Percentiles rank a stretch among this genome's conserved stretches.
Evolutionary conservation across 1,140 invertebrate genomes (phyloP).

Genomic region (Tetranychus cinnabarinus): DNA sequence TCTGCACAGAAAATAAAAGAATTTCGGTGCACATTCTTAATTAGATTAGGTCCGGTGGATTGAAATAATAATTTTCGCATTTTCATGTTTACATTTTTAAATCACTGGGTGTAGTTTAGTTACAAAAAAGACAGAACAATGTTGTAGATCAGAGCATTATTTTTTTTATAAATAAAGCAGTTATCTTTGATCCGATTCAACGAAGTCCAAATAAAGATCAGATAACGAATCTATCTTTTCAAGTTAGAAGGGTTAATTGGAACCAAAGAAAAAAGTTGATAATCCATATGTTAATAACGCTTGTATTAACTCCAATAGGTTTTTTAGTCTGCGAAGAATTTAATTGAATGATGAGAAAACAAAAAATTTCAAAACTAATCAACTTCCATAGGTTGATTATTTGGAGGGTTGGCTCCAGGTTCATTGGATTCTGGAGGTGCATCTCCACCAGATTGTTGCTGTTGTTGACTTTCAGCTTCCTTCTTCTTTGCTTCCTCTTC

Average conservation of each 20-base stretch:
- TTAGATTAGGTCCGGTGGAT: too few species aligned
- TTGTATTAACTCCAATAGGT: not conserved
- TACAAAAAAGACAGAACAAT: too few species aligned
- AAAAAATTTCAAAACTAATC: not conserved
- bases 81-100: too few species aligned
- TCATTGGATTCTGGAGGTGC: not conserved
- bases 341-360: not conserved
- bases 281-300: not conserved
- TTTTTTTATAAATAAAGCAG: too few species aligned
- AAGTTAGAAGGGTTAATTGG: not conserved
- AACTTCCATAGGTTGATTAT: not conserved
- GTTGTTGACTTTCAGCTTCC: not conserved
- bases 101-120: too few species aligned
- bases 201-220: too few species aligned
- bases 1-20: too few species aligned
- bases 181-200: too few species aligned
- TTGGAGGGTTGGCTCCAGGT: not conserved
- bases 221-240: too few species aligned
- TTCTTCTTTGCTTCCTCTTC: slow-evolving; percentile 4
- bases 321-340: not conserved
- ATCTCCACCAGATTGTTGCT: not conserved
- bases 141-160: too few species aligned
- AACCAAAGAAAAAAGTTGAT: not conserved
- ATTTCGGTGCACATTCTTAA: too few species aligned
- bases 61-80: too few species aligned